Evolutionary conservation across 2,797 vertebrate species (phyloP).

Genomic region (Falco columbarius): DNA sequence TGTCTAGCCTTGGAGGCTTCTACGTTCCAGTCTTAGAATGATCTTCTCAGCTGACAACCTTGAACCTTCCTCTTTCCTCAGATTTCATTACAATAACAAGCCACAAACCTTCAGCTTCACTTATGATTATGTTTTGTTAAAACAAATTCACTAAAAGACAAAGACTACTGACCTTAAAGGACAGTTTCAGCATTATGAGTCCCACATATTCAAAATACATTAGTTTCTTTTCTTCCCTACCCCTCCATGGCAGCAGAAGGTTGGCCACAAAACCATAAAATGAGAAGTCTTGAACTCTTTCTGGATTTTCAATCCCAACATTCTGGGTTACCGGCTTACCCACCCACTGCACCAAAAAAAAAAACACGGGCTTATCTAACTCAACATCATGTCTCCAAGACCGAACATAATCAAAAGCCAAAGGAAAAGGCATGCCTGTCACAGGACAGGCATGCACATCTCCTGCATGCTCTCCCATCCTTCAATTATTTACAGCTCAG

Average conservation of each 20-base stretch:
- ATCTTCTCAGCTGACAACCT: neutral
- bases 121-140: neutral
- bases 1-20: neutral
- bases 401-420: neutral
- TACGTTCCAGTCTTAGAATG: neutral
- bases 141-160: neutral
- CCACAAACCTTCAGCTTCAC: neutral
- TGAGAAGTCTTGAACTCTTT: neutral
- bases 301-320: neutral
- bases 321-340: neutral
- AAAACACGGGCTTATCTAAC: neutral
- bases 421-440: neutral
- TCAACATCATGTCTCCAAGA: neutral
- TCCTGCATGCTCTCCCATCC: neutral
- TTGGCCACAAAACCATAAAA: neutral
- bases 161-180: neutral
- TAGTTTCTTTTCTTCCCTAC: neutral
- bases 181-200: neutral
- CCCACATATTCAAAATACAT: neutral
- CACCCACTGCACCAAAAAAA: rapidly evolving
- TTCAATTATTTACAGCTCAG: neutral
- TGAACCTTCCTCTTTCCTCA: neutral
- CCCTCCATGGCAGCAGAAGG: neutral
- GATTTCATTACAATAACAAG: neutral
- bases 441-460: neutral